phyloP scores from a whole-genome alignment of 1,140 invertebrate genomes.

The Aphelinus atriplicis region DNA sequence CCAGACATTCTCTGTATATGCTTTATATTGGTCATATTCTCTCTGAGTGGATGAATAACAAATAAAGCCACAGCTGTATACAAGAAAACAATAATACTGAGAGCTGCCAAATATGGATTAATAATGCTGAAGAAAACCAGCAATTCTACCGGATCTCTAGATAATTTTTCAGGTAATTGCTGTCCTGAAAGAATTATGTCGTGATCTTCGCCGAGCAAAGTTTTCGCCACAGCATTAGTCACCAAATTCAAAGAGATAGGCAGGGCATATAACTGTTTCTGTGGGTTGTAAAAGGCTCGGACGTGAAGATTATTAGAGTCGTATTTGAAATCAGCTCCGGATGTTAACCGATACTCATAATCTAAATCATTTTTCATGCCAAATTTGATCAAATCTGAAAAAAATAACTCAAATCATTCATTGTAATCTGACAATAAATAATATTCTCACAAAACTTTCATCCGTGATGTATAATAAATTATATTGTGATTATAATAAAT shows the following conservation, averaged over 20 bases:
- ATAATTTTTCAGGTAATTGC: constrained; percentile 55
- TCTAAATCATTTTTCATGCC: constrained; percentile 45
- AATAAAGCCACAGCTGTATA: constrained; percentile 50
- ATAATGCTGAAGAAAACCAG: constrained; percentile 38
- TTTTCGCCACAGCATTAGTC: constrained; percentile 55
- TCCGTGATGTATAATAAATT: too few relatives aligned
- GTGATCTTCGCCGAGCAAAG: constrained; percentile 46
- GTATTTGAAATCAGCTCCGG: constrained; percentile 53
- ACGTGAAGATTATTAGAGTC: constrained; percentile 37
- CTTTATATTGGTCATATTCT: constrained; percentile 66
- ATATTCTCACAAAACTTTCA: too few relatives aligned
- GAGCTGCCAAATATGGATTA: not conserved
- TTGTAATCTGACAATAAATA: not conserved
- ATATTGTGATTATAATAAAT: too few relatives aligned
- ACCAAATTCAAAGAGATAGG: constrained; percentile 57
- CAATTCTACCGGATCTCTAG: constrained; percentile 37
- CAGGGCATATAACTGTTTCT: constrained; percentile 51
- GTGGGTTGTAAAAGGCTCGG: constrained; percentile 55
- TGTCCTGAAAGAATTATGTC: constrained; percentile 50
- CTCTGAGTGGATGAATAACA: constrained; percentile 57
- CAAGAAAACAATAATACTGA: constrained; percentile 50
- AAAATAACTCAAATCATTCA: not conserved
- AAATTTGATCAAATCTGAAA: constrained; percentile 48
- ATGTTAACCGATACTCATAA: constrained; percentile 54
- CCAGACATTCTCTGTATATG: constrained; percentile 78